Base-by-base conservation (phyloP, 2,113 vertebrate species). In the Neolamprologus tretocephalus region DNA sequence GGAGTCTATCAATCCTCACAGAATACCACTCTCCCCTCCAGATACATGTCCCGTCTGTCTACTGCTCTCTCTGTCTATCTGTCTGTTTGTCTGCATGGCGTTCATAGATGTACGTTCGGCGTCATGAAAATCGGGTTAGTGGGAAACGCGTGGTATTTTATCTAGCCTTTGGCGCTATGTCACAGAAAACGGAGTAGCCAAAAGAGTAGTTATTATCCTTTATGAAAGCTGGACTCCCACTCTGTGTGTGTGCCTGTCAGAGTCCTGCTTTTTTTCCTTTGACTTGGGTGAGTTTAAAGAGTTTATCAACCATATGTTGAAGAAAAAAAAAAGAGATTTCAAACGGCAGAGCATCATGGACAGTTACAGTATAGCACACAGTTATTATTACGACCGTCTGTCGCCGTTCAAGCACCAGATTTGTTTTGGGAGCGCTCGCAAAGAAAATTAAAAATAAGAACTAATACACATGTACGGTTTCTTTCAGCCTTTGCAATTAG, bases 1-100 rank as follows among this genome's bases (percentile, higher is more conserved):
- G 94, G 93, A 95, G 94, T 95, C 94, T 94, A 95, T 95, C 95
- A 96, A 95, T 96, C 94, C 94, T 94, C 90, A 92, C 92, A 94
- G 93, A 94, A 94, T 93, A 94, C 89, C 90, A 89, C 90, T 94
- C 90, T 92, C 82, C 91, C 93, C 94, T 89, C 91, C 61, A 86
- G 93, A 94, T 91, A 92, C 89, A 92, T 93, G 93, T 90, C 90
- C 88, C 68, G 81, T 94, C 88, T 94, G 91, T 93, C 90, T 93
- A 81, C 68, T 86, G 86, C 55, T 51, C 71, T 90, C 66, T 75
- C 78, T 78, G 21, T 81, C 57, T 80, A 9, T 91, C 90, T 89
- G 35, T 91, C 83, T 91, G 73, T 93, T 71, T 92, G 93, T 94
- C 80, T 93, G 68, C 54, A 37, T 58, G 66, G n/a, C 37, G 45